These are phyloP conservation scores for Toxostoma redivivum DNA, from an alignment of 2,113 vertebrate species.

Conservation along the genomic window DNA sequence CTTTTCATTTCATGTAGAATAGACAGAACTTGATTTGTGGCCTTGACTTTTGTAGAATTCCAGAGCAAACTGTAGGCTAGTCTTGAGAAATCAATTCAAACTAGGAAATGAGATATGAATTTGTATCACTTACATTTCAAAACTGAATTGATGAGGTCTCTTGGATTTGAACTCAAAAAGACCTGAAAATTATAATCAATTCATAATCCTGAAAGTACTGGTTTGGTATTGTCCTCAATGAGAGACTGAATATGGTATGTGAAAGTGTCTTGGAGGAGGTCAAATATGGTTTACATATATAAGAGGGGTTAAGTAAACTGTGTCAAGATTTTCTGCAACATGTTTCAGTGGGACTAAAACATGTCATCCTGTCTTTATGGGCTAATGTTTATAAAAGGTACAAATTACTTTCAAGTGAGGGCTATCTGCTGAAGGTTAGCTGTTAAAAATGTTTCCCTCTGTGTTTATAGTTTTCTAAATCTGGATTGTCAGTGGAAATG, in stretches of 20 bases:
- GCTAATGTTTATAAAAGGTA: neutral
- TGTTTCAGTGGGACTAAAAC: neutral
- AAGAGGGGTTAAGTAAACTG: neutral
- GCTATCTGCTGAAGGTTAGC: neutral
- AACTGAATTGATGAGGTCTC: neutral
- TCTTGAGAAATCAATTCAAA: neutral
- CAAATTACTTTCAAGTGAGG: neutral
- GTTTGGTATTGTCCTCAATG: neutral
- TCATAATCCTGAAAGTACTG: neutral
- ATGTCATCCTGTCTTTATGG: neutral
- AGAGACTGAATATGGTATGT: neutral
- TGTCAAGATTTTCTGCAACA: neutral
- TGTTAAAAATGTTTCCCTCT: neutral
- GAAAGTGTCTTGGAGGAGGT: neutral
- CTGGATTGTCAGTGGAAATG: neutral
- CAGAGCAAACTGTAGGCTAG: neutral
- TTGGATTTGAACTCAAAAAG: neutral
- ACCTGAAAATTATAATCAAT: neutral
- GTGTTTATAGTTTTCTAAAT: neutral
- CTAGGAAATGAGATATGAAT: neutral
- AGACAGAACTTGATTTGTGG: neutral
- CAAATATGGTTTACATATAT: neutral
- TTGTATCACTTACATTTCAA: neutral
- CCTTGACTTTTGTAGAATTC: neutral
- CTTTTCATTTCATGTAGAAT: neutral